Evolutionary conservation across 2,797 vertebrate species (phyloP), one percentile per base, ranked within the genome.

Genomic region (Microctenopoma lineatum): DNA sequence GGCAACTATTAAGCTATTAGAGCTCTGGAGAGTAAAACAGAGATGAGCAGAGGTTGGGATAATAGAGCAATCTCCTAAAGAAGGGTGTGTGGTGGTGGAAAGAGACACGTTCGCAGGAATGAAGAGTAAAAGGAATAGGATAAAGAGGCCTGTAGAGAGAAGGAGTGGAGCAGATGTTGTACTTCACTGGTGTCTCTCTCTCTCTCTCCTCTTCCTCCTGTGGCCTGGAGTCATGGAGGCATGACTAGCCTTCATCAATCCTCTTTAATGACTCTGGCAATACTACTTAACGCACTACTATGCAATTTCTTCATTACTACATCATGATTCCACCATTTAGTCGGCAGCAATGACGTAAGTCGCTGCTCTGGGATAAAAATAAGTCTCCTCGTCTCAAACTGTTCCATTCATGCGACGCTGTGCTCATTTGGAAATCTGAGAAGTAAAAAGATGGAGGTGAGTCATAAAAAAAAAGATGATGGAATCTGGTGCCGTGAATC

Each of bases 211-310:
- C 68, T 60, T 26, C 73, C 73, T 70, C 80, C 67, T 57, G 75
- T 83, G 84, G 88, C 83, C 88, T 69, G 75, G 60, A 88, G 85
- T 88, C 80, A 80, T 64, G 73, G 72, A 76, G 84, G 79, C 73
- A 83, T 84, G 85, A 87, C 74, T 81, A 51, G 73, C 87, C 81
- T 87, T 87, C 89, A 91, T 90, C 90, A 90, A 84, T 89, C 83
- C 80, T 84, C 80, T 80, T 81, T 90, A 90, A 91, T 81, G 84
- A 83, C 79, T 79, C 76, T 81, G 79, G 87, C 86, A 84, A 83
- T 79, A 79, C 71, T 79, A 73, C 80, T 91, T 88, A 90, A 81
- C 75, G 45, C 83, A 74, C 69, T 77, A 59, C 75, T 84, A 75
- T 70, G 84, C 81, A 71, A 88, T 87, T 88, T 86, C 84, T 84